These are phyloP conservation scores for Cercopithecus mona DNA, from an alignment of 2,113 vertebrate genomes.

Conservation along the genomic window DNA sequence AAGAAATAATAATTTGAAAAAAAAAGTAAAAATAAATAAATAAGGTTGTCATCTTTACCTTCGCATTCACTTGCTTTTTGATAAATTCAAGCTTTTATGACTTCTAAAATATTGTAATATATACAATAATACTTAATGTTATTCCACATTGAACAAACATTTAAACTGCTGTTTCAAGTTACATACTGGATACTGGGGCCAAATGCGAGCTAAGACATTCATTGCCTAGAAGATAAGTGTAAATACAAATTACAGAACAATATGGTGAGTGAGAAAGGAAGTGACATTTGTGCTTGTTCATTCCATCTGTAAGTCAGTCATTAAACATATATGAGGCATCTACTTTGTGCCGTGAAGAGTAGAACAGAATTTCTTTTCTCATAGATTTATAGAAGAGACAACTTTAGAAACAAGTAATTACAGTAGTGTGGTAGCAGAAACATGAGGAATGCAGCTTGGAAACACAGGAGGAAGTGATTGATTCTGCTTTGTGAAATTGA, in stretches of 20 bases:
- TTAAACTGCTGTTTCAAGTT: background rate
- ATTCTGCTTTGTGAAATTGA: background rate
- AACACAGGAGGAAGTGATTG: background rate
- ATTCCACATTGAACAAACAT: slow-evolving; percentile 6
- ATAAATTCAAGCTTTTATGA: background rate
- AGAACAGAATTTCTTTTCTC: background rate
- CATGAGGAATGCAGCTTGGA: background rate
- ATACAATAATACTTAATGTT: background rate
- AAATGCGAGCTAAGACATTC: background rate
- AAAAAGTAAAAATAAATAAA: no score
- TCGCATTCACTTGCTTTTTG: background rate
- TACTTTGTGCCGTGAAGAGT: background rate
- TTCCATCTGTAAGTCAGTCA: background rate
- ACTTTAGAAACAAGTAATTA: background rate
- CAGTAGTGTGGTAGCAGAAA: background rate
- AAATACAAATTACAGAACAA: background rate
- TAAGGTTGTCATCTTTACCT: background rate
- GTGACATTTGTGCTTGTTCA: background rate
- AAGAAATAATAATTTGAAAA: background rate
- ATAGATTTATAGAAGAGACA: background rate
- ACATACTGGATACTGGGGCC: background rate
- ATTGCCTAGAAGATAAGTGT: background rate
- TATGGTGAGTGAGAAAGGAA: background rate
- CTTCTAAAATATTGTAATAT: background rate
- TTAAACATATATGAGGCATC: background rate